Evolutionary conservation across 2,888 invertebrate genomes (phyloP), one percentile per base, ranked within the genome.

Genomic region (Biston stratarius): DNA sequence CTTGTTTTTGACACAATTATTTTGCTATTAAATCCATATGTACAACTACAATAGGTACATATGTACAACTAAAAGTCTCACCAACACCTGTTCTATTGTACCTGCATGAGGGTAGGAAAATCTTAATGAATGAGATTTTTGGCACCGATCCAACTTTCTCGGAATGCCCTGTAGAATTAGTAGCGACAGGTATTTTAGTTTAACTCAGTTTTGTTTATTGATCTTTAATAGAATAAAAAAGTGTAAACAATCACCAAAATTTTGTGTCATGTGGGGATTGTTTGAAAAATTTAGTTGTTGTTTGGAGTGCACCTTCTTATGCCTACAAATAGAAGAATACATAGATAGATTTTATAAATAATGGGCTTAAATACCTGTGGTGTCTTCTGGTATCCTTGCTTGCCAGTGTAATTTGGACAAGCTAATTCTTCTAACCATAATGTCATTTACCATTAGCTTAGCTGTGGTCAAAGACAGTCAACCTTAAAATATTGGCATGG

Each of bases 111-210:
- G 70, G 67, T 66, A 51, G 66, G 61, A 66, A 67, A 72, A 61
- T 71, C 57, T 61, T 72, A 72, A 72, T 75, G 75, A 75, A 75
- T 75, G 75, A 69, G 70, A 70, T 61, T 73, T 72, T 68, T 75
- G 75, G 75, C 73, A 62, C 14, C 1, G 9, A n/a, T 48, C 70
- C 75, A 75, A 47, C 36, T 61, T 48, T 48, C 33, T 60, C 64
- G 65, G 74, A 71, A 73, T 75, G 60, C 67, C 70, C 71, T 62
- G 42, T 55, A 66, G 68, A 69, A 72, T 69, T 71, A 70, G 65
- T 63, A 65, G 64, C 11, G 44, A 34, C 60, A 72, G 74, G 72
- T 74, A 75, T 67, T 67, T 67, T 51, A 53, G 67, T 51, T 67
- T 69, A 69, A 67, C 69, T 67, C 58, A 66, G 57, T 71, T 60